Evolutionary conservation across 1,140 invertebrate genomes (phyloP), one percentile per base, ranked within the genome.

Genomic region (Platyscapa corneri): DNA sequence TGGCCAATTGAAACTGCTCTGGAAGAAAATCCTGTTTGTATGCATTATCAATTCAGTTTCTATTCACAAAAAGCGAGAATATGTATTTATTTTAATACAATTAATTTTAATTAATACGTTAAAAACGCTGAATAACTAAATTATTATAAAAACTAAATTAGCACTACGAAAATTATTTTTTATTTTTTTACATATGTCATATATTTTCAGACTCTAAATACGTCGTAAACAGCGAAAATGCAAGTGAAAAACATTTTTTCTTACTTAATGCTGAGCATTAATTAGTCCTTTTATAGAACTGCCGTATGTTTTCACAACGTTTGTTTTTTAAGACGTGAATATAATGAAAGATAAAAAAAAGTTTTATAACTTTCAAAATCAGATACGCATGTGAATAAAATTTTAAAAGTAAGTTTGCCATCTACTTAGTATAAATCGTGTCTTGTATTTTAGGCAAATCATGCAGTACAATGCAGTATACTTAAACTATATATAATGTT

Each of bases 181-280:
- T 74, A 23, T 74, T 0, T 8, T 74, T 42, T 42, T 3, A 27
- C 18, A 8, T 42, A 5, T 14, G n/a, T n/a, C 70, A 32, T 20
- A 42, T 74, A 74, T 74, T 74, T 20, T 74, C 3, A 42, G 30
- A 42, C 39, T 42, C 6, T 42, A 74, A 74, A 74, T 18, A 23
- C 5, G 32, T 18, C 65, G 10, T 39, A 74, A 74, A 42, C 23
- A 74, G 30, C 18, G 20, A 42, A 74, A 27, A 42, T n/a, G 42
- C 37, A 37, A 74, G 37, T 74, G 70, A 20, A 42, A 74, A 74
- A 74, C 27, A 74, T 42, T 74, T 74, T 39, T 42, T 74, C 70
- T 42, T 74, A 42, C 37, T 74, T 74, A 37, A 74, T 74, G 70
- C n/a, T 74, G 70, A n/a, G 70, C 70, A 74, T 74, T 74, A 74